A percentile compares a stretch with the other conserved stretches of the same genome.
Evolutionary conservation across 2,797 vertebrate species (phyloP).

Genomic region (Mergus octosetaceus): DNA sequence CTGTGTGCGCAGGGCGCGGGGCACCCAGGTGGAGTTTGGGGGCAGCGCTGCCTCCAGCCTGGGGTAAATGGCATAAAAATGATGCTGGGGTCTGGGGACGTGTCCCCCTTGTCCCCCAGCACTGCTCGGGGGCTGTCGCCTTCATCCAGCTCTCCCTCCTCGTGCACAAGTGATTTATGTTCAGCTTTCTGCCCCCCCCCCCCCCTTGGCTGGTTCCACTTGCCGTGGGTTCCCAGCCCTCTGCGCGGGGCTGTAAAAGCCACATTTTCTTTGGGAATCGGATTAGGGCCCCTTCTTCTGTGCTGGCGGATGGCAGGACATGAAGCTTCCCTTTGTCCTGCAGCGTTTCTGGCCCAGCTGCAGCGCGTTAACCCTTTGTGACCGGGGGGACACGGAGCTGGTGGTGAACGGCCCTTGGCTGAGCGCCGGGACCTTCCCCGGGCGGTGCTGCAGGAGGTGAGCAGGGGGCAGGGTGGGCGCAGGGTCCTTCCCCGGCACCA

Average conservation of each 20-base stretch:
- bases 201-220: background rate
- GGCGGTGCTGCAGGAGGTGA: background rate
- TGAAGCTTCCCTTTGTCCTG: constrained; percentile 59
- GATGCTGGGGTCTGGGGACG: background rate
- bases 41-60: background rate
- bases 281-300: constrained; percentile 45
- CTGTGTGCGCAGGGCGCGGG: background rate
- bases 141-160: background rate
- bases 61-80: background rate
- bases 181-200: background rate
- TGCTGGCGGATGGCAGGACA: background rate
- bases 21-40: rapidly evolving
- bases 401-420: constrained; percentile 39
- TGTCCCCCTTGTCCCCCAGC: background rate
- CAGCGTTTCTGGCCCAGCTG: constrained; percentile 56
- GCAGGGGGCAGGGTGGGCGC: rapidly evolving
- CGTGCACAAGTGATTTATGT: background rate
- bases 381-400: background rate
- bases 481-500: background rate
- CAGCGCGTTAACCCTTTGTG: constrained; percentile 50
- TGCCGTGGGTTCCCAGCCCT: background rate
- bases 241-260: constrained; percentile 1
- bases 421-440: background rate
- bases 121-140: rapidly evolving
- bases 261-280: constrained; percentile 52